These are phyloP conservation scores for Lasioglossum leucozonium DNA, from an alignment of 2,888 invertebrate species.

Conservation along the genomic window DNA sequence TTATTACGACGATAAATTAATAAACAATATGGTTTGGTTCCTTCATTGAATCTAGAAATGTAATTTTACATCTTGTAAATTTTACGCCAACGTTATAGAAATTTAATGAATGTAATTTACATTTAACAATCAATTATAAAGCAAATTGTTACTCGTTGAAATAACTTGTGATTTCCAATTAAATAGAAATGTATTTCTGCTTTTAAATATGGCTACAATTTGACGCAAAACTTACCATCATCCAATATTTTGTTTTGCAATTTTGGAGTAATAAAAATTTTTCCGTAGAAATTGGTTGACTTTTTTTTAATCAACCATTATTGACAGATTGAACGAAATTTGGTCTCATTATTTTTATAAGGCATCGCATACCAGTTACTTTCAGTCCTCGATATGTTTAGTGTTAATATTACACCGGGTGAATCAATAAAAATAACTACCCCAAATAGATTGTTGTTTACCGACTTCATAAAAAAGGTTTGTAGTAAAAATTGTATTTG, in stretches of 20 bases:
- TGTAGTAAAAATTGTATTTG: not conserved
- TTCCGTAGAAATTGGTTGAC: not conserved
- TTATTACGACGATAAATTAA: conserved; percentile 1
- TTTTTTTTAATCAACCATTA: not conserved
- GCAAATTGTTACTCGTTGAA: not conserved
- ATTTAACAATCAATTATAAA: conserved; percentile 1
- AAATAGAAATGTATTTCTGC: not conserved
- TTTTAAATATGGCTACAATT: not conserved
- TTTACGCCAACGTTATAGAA: not conserved
- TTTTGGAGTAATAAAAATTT: not conserved
- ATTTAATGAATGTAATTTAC: not conserved
- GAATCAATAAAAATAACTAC: not conserved
- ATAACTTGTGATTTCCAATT: conserved; percentile 6
- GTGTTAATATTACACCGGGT: no score
- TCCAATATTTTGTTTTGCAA: not conserved
- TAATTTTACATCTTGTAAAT: not conserved
- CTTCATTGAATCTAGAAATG: not conserved
- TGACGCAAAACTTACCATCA: not conserved
- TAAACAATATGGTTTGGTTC: conserved; percentile 4
- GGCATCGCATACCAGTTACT: no score
- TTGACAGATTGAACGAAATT: not conserved
- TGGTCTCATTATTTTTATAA: not conserved
- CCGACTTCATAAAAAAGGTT: not conserved
- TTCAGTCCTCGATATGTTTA: no score
- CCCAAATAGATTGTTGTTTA: not conserved